Percentiles rank a stretch among this genome's conserved stretches.
These are phyloP conservation scores for Propithecus coquereli DNA, from an alignment of 2,113 vertebrate genomes.

Conservation along the genomic window DNA sequence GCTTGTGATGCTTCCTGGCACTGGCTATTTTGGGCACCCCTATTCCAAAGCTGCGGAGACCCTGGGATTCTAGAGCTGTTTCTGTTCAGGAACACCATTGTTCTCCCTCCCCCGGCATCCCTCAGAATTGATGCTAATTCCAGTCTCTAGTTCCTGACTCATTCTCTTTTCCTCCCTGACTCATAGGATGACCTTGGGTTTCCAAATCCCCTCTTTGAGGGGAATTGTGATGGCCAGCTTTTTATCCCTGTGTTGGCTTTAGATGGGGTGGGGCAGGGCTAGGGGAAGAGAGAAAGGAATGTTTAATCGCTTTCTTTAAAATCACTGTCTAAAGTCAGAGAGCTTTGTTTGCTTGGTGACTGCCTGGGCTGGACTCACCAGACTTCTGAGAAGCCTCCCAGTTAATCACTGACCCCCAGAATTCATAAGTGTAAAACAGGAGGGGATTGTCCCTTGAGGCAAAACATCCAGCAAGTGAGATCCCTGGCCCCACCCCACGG, in stretches of 20 bases:
- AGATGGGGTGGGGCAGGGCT: neutral
- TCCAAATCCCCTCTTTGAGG: slow-evolving; percentile 56
- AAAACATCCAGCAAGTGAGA: neutral
- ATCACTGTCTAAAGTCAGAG: slow-evolving; percentile 15
- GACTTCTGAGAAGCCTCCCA: slow-evolving; percentile 28
- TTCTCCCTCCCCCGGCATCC: slow-evolving; percentile 18
- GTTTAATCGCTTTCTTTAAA: slow-evolving; percentile 18
- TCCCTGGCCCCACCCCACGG: neutral
- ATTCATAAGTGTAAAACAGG: neutral
- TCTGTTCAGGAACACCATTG: slow-evolving; percentile 59
- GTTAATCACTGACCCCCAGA: neutral
- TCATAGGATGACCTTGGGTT: slow-evolving; percentile 63
- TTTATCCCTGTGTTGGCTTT: neutral
- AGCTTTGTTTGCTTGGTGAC: slow-evolving; percentile 23
- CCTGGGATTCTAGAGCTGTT: slow-evolving; percentile 36
- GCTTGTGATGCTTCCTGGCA: neutral
- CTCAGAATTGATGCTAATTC: slow-evolving; percentile 73
- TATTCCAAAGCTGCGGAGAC: slow-evolving; percentile 50
- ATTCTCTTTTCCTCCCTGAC: slow-evolving; percentile 61
- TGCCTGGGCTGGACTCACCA: neutral
- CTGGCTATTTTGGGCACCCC: slow-evolving; percentile 34
- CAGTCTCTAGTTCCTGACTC: slow-evolving; percentile 71
- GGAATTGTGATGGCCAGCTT: neutral
- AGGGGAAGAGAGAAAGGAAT: neutral
- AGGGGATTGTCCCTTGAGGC: neutral